phyloP scores from a whole-genome alignment of 1,140 invertebrate species.

The Sipha flava region DNA sequence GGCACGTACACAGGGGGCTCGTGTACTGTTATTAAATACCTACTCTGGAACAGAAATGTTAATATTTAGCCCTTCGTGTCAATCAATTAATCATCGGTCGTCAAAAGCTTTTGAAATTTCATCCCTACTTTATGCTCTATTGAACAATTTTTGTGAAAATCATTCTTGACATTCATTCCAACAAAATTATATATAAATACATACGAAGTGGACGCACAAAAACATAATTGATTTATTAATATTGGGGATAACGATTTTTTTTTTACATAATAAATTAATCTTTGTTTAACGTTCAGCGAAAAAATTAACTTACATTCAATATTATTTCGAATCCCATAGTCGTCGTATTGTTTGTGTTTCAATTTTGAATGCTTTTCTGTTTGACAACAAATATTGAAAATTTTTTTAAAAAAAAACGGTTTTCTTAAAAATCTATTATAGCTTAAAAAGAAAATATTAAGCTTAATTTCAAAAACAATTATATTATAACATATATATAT shows the following conservation, averaged over 20 bases:
- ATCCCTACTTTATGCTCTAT: not conserved
- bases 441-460: too few relatives aligned
- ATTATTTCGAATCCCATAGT: not conserved
- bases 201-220: not conserved
- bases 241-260: not conserved
- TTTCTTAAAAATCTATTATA: too few relatives aligned
- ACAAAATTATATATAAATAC: too few relatives aligned
- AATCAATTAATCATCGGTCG: slow-evolving; percentile 1
- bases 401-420: too few relatives aligned
- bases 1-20: too few relatives aligned
- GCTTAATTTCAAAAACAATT: too few relatives aligned
- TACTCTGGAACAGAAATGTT: not conserved
- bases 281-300: not conserved
- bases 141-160: not conserved
- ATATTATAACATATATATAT: too few relatives aligned
- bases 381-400: not conserved
- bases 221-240: not conserved
- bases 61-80: not conserved
- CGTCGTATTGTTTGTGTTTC: not conserved
- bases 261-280: not conserved
- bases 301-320: not conserved
- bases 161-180: not conserved
- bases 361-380: not conserved
- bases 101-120: slow-evolving; percentile 9
- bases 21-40: not conserved